Percentiles rank a stretch among this genome's conserved stretches.
Conservation (phyloP, 2,113 vertebrate genomes). For the Lophochroa leadbeateri region DNA sequence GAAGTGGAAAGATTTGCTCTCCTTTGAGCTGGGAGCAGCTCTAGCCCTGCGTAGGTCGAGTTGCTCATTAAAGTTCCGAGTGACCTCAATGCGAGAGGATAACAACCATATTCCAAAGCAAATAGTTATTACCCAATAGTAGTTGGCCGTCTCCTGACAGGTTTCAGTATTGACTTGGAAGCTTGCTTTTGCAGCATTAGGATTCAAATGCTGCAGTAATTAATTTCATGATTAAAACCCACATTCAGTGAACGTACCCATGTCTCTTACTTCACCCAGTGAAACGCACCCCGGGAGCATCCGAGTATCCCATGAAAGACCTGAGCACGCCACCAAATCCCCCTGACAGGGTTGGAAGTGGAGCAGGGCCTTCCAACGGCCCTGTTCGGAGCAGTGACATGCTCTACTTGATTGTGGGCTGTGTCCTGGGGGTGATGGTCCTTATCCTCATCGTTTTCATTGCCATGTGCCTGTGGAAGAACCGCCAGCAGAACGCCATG, state of each 20-base stretch:
- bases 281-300: constrained; percentile 79
- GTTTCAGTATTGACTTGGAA: not conserved
- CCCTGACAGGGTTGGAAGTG: constrained; percentile 31
- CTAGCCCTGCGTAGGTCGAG: not conserved
- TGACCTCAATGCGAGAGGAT: constrained; percentile 3
- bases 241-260: fast-evolving
- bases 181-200: not conserved
- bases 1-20: not conserved
- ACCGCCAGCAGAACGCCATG: constrained; percentile 87
- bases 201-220: not conserved
- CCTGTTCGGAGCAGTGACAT: constrained; percentile 79
- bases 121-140: not conserved
- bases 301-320: constrained; percentile 80
- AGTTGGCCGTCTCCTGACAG: not conserved
- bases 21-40: not conserved
- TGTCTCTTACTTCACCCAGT: constrained; percentile 52
- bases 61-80: not conserved
- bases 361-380: constrained; percentile 6
- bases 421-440: constrained; percentile 91
- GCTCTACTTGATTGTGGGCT: constrained; percentile 92
- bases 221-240: fast-evolving
- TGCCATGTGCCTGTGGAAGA: constrained; percentile 95
- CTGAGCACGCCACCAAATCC: constrained; percentile 78
- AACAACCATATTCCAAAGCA: not conserved
- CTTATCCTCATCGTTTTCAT: constrained; percentile 93